These are phyloP conservation scores for Meteorus cinctellus DNA, from an alignment of 2,888 invertebrate genomes.

Conservation along the genomic window DNA sequence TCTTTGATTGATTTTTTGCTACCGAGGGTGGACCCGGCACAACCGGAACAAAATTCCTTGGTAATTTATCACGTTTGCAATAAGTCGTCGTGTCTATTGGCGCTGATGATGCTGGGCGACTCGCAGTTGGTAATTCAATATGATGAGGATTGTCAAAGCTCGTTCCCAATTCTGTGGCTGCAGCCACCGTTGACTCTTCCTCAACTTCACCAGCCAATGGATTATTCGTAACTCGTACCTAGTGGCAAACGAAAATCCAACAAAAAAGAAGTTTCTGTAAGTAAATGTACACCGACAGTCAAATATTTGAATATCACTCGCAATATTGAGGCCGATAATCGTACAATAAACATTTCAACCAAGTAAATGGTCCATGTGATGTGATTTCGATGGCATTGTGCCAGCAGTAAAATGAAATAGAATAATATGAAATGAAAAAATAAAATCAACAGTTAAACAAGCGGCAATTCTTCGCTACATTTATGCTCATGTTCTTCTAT, in stretches of 20 bases:
- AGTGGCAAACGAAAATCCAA: slow-evolving; percentile 27
- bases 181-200: slow-evolving; percentile 53
- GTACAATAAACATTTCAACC: neutral
- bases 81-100: slow-evolving; percentile 82
- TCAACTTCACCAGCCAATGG: slow-evolving; percentile 78
- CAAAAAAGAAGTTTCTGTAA: neutral
- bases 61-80: slow-evolving; percentile 78
- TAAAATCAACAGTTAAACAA: slow-evolving; percentile 24
- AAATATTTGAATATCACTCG: neutral
- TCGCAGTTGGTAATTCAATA: slow-evolving; percentile 79
- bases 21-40: slow-evolving; percentile 20
- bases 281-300: too few species aligned
- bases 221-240: slow-evolving; percentile 87
- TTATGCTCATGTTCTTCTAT: too few species aligned
- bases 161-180: slow-evolving; percentile 75
- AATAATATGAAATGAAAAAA: slow-evolving; percentile 4
- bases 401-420: neutral
- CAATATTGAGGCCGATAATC: neutral
- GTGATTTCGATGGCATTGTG: neutral
- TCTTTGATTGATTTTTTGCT: slow-evolving; percentile 52
- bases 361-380: neutral
- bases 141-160: slow-evolving; percentile 86
- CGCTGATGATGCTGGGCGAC: slow-evolving; percentile 66
- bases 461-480: neutral
- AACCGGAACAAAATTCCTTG: slow-evolving; percentile 57